Percentiles rank a stretch among this genome's conserved stretches.
Conservation (phyloP, 2,113 vertebrate genomes). For the Rhineura floridana region DNA sequence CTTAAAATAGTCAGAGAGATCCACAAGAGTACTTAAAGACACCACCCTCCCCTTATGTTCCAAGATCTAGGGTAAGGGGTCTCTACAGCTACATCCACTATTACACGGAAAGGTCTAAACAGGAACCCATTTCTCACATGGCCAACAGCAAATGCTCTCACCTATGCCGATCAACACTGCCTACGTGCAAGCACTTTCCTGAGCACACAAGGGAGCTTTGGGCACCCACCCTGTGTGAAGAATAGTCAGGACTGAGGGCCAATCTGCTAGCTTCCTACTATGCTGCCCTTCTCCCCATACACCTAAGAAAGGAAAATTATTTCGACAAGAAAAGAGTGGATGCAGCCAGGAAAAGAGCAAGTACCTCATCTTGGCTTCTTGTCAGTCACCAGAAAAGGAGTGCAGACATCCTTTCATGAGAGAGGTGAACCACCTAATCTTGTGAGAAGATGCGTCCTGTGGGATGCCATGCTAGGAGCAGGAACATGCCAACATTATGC, state of each 20-base stretch:
- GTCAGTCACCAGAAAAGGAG: background rate
- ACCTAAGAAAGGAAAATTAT: background rate
- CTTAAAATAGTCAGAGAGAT: slow-evolving; percentile 79
- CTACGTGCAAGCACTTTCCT: too few species aligned
- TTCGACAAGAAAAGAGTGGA: background rate
- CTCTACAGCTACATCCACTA: slow-evolving; percentile 74
- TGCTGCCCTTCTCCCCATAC: background rate
- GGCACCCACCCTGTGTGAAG: background rate
- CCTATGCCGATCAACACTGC: too few species aligned
- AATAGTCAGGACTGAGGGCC: background rate
- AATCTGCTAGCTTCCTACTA: background rate
- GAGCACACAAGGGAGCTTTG: too few species aligned
- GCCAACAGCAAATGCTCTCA: too few species aligned
- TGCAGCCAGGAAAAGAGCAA: rapidly evolving
- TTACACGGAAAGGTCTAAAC: slow-evolving; percentile 29
- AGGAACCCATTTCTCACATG: too few species aligned
- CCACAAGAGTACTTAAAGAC: slow-evolving; percentile 64
- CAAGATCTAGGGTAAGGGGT: slow-evolving; percentile 84
- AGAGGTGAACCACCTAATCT: background rate
- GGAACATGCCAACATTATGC: too few species aligned
- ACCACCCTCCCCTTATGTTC: slow-evolving; percentile 85
- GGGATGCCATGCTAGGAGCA: background rate
- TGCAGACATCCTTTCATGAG: background rate
- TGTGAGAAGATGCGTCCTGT: background rate
- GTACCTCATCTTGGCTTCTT: slow-evolving; percentile 18